Percentiles rank a stretch among this genome's conserved stretches.
Conservation (phyloP, 2,797 vertebrate species). For the Bovichtus diacanthus region DNA sequence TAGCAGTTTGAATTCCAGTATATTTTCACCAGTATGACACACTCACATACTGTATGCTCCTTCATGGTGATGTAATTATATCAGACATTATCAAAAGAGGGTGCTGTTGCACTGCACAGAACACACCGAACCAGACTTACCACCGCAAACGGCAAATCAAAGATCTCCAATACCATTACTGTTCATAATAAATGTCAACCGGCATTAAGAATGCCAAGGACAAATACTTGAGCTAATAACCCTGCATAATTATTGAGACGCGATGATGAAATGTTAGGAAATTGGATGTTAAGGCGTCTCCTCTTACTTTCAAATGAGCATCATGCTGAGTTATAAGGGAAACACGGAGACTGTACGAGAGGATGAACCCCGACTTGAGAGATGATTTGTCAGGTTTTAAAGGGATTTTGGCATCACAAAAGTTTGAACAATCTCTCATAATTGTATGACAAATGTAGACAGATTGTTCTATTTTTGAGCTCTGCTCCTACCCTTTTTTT, state of each 20-base stretch:
- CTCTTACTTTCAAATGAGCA: constrained; percentile 64
- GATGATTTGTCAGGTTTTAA: constrained; percentile 69
- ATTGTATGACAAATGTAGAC: constrained; percentile 69
- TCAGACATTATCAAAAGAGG: constrained; percentile 77
- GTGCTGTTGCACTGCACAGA: constrained; percentile 80
- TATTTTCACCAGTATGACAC: constrained; percentile 18
- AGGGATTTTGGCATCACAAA: constrained; percentile 54
- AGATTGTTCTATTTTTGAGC: constrained; percentile 65
- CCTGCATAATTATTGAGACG: constrained; percentile 81
- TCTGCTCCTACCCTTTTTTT: constrained; percentile 21
- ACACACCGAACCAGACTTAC: neutral
- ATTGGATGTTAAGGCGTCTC: constrained; percentile 74
- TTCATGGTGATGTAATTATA: constrained; percentile 55
- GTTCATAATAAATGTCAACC: constrained; percentile 83
- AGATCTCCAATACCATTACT: constrained; percentile 75
- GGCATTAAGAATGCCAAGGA: constrained; percentile 84
- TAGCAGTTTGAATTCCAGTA: neutral
- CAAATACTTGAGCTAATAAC: constrained; percentile 86
- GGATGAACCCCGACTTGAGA: constrained; percentile 54
- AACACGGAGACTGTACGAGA: constrained; percentile 42
- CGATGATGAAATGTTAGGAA: constrained; percentile 84
- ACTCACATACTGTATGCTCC: constrained; percentile 5
- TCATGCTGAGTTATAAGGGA: constrained; percentile 69
- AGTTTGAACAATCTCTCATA: constrained; percentile 63
- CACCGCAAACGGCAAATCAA: constrained; percentile 64